phyloP scores from a whole-genome alignment of 2,888 invertebrate species.

The Drosophila helvetica region DNA sequence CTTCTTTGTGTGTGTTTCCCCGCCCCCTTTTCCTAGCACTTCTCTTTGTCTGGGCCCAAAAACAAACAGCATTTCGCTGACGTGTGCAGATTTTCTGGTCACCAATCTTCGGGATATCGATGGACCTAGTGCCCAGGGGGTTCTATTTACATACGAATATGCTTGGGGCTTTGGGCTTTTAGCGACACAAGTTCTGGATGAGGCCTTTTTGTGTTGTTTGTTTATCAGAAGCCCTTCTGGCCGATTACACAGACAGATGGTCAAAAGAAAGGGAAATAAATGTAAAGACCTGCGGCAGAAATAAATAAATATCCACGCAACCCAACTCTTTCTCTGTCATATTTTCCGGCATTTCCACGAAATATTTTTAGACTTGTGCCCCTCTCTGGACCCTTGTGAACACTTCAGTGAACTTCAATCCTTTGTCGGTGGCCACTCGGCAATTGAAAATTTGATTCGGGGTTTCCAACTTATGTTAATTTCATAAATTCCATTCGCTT shows the following conservation, averaged over 20 bases:
- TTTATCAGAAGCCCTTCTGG: constrained; percentile 63
- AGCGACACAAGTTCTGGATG: constrained; percentile 8
- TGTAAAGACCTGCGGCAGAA: constrained; percentile 33
- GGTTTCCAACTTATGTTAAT: constrained; percentile 55
- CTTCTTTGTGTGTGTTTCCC: too few relatives aligned
- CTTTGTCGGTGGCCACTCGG: constrained; percentile 6
- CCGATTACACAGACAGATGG: constrained; percentile 58
- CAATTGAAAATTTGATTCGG: constrained; percentile 28
- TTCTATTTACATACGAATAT: constrained; percentile 11
- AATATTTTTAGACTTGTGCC: constrained; percentile 26
- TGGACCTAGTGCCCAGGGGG: background rate
- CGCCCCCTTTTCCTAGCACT: background rate
- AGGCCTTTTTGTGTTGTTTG: constrained; percentile 32
- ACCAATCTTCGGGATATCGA: background rate
- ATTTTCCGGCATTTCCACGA: constrained; percentile 21
- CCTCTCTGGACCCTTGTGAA: constrained; percentile 15
- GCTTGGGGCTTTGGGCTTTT: background rate
- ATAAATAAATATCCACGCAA: constrained; percentile 25
- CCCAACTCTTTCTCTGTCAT: background rate
- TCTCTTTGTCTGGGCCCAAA: background rate
- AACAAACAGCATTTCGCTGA: constrained; percentile 5
- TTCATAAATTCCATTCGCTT: constrained; percentile 42
- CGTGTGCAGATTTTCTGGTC: constrained; percentile 6
- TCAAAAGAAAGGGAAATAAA: constrained; percentile 29
- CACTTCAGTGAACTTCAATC: constrained; percentile 31